Conservation (phyloP, 1,140 invertebrate species). For the Heliconius hewitsoni region DNA sequence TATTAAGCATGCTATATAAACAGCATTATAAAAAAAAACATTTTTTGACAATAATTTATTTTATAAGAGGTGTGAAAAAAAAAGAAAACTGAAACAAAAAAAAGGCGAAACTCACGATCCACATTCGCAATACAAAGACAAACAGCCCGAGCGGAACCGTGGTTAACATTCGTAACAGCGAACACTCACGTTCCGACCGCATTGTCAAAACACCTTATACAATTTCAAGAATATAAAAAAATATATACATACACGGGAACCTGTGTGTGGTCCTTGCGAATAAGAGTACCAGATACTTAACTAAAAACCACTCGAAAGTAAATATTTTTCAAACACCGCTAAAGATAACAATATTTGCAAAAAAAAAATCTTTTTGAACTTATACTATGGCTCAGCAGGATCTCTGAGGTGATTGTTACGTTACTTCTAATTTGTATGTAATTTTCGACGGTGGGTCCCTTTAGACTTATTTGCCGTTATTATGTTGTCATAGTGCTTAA, state of each 20-base stretch:
- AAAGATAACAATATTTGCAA: conserved; percentile 66
- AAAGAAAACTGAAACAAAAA: not conserved
- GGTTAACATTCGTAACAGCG: conserved; percentile 70
- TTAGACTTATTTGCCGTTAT: conserved; percentile 54
- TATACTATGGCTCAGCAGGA: conserved; percentile 63
- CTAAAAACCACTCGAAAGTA: conserved; percentile 64
- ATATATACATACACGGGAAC: no score
- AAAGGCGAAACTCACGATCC: not conserved
- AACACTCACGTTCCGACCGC: conserved; percentile 63
- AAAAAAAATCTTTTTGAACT: conserved; percentile 45
- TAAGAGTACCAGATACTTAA: conserved; percentile 49
- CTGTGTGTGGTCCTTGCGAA: conserved; percentile 70
- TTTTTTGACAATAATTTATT: no score
- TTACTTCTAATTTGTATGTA: conserved; percentile 62
- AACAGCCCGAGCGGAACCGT: conserved; percentile 59
- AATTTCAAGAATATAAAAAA: conserved; percentile 61
- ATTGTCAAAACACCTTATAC: conserved; percentile 78
- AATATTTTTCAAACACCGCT: conserved; percentile 75
- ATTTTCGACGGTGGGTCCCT: conserved; percentile 50
- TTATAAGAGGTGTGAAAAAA: not conserved
- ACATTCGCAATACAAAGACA: conserved; percentile 50
- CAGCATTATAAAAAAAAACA: no score
- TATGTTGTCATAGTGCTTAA: conserved; percentile 59
- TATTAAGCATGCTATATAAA: no score
- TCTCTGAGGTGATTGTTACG: conserved; percentile 60